phyloP scores from a whole-genome alignment of 2,888 invertebrate genomes.

The Drosophila neonasuta region DNA sequence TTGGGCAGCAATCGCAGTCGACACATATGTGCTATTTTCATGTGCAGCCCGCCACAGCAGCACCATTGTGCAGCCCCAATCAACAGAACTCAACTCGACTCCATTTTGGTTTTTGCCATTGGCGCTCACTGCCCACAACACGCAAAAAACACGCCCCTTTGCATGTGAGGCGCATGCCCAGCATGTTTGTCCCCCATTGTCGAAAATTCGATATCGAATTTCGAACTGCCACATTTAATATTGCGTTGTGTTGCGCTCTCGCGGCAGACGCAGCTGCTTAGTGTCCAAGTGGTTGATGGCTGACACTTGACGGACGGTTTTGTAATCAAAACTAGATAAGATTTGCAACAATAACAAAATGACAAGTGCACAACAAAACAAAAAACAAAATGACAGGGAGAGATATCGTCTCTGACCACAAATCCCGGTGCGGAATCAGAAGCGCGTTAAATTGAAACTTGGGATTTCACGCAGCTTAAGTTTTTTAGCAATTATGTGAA shows the following conservation, averaged over 20 bases:
- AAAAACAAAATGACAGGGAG: background rate
- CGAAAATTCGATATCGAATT: slow-evolving; percentile 43
- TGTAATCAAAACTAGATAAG: slow-evolving; percentile 66
- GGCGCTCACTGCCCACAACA: slow-evolving; percentile 58
- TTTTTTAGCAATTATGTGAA: slow-evolving; percentile 79
- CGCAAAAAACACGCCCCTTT: slow-evolving; percentile 53
- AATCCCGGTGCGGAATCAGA: slow-evolving; percentile 71
- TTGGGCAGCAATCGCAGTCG: slow-evolving; percentile 72
- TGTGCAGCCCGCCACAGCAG: slow-evolving; percentile 47
- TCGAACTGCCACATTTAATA: slow-evolving; percentile 19
- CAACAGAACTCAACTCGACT: slow-evolving; percentile 53
- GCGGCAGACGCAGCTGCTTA: slow-evolving; percentile 60
- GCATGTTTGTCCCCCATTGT: slow-evolving; percentile 2
- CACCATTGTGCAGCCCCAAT: slow-evolving; percentile 9
- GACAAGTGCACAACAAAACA: slow-evolving; percentile 64
- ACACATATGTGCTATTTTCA: slow-evolving; percentile 78
- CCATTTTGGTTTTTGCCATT: slow-evolving; percentile 82
- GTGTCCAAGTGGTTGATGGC: slow-evolving; percentile 39
- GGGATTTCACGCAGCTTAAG: slow-evolving; percentile 82
- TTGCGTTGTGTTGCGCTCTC: background rate
- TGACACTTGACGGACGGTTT: slow-evolving; percentile 57
- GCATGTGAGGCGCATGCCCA: slow-evolving; percentile 60
- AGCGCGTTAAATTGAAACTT: slow-evolving; percentile 82
- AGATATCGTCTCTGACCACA: slow-evolving; percentile 31
- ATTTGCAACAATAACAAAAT: slow-evolving; percentile 44